Conservation (phyloP, 1,140 invertebrate genomes). For the Aphelinus certus region DNA sequence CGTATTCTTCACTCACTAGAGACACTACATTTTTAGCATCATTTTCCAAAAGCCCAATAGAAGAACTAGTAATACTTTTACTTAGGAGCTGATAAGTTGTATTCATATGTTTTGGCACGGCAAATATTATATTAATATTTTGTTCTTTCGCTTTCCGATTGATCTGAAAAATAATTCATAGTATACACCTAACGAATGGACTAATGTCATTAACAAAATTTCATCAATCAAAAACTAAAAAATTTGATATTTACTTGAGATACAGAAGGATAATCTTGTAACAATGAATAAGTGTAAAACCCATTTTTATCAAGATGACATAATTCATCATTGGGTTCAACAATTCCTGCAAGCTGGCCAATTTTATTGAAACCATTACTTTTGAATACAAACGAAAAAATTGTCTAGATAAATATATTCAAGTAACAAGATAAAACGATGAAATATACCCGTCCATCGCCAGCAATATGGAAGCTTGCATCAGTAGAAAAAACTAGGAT, state of each 20-base stretch:
- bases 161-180: conserved; percentile 48
- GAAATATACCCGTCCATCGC: conserved; percentile 70
- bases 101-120: conserved; percentile 61
- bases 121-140: conserved; percentile 80
- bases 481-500: conserved; percentile 74
- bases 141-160: conserved; percentile 71
- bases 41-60: conserved; percentile 72
- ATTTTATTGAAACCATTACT: not conserved
- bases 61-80: conserved; percentile 71
- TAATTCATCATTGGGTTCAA: conserved; percentile 84
- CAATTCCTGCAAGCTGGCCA: conserved; percentile 78
- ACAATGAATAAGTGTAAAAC: conserved; percentile 73
- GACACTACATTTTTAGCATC: conserved; percentile 81
- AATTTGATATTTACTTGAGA: conserved; percentile 61
- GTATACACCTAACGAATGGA: not conserved
- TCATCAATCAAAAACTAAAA: conserved; percentile 8
- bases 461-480: conserved; percentile 71
- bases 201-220: conserved; percentile 85
- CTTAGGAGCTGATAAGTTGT: conserved; percentile 73
- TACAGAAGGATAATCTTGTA: conserved; percentile 77
- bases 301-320: conserved; percentile 79
- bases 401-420: not conserved
- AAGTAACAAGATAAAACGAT: no score
- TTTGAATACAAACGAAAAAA: not conserved
- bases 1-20: conserved; percentile 77